Evolutionary conservation across 2,797 vertebrate genomes (phyloP).

Genomic region (Luscinia luscinia): DNA sequence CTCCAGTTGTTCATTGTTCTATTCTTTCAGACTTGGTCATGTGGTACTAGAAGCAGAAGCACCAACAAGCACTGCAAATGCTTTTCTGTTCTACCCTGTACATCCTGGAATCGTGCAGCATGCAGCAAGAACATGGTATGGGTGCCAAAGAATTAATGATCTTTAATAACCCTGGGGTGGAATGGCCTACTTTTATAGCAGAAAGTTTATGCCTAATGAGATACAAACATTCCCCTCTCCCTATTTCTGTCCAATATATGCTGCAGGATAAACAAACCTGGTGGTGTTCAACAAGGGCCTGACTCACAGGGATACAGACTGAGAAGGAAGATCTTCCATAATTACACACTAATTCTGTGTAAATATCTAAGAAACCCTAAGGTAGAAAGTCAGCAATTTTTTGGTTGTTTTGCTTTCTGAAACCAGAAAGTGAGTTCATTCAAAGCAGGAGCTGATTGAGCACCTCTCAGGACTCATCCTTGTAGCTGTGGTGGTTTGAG

Average conservation of each 20-base stretch:
- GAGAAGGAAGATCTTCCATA: neutral
- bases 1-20: neutral
- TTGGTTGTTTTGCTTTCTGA: neutral
- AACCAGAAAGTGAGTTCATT: neutral
- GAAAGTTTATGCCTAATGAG: neutral
- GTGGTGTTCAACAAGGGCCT: accelerated
- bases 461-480: neutral
- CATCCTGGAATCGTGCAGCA: neutral
- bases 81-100: neutral
- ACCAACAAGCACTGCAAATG: neutral
- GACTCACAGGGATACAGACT: neutral
- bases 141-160: neutral
- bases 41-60: neutral
- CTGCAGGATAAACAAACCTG: neutral
- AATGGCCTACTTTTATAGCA: neutral
- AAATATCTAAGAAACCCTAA: neutral
- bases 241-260: neutral
- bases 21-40: neutral
- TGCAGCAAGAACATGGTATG: neutral
- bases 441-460: neutral
- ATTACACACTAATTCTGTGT: neutral
- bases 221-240: neutral
- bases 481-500: neutral
- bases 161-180: neutral
- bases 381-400: neutral